phyloP scores from a whole-genome alignment of 1,140 invertebrate species.

The Branchinecta lindahli region DNA sequence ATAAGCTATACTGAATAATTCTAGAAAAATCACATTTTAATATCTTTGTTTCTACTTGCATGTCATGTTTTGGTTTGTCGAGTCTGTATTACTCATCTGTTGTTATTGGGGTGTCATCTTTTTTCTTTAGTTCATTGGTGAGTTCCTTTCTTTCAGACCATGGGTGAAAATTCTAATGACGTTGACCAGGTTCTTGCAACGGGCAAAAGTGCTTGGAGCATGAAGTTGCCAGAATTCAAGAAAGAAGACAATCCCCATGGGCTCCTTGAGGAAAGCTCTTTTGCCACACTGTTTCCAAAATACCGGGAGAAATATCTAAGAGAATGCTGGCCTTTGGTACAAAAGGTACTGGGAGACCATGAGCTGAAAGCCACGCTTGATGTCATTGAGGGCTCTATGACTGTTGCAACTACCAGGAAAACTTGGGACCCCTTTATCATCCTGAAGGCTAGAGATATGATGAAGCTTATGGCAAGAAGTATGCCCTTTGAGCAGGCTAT shows the following conservation, averaged over 20 bases:
- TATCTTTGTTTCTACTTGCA: too few species aligned
- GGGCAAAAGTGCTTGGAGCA: conserved; percentile 45
- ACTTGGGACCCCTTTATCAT: conserved; percentile 99
- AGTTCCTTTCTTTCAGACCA: background rate
- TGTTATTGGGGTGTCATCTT: too few species aligned
- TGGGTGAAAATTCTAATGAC: background rate
- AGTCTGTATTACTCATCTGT: too few species aligned
- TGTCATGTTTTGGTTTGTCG: too few species aligned
- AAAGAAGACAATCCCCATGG: conserved; percentile 80
- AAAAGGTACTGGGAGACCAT: conserved; percentile 62
- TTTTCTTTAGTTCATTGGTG: too few species aligned
- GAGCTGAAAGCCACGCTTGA: conserved; percentile 80
- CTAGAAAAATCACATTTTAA: too few species aligned
- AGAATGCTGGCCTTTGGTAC: conserved; percentile 87
- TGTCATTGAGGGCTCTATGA: conserved; percentile 87
- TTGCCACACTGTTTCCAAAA: conserved; percentile 66
- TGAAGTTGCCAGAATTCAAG: conserved; percentile 80
- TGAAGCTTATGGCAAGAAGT: conserved; percentile 84
- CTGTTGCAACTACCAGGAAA: conserved; percentile 84
- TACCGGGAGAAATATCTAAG: conserved; percentile 93
- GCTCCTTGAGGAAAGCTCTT: conserved; percentile 55
- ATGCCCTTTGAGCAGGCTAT: conserved; percentile 92
- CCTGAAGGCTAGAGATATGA: conserved; percentile 88
- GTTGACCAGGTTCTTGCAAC: background rate
- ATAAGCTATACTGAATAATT: too few species aligned